Percentiles rank a stretch among this genome's conserved stretches.
Evolutionary conservation across 2,888 invertebrate species (phyloP).

Genomic region (Megalurothrips usitatus): DNA sequence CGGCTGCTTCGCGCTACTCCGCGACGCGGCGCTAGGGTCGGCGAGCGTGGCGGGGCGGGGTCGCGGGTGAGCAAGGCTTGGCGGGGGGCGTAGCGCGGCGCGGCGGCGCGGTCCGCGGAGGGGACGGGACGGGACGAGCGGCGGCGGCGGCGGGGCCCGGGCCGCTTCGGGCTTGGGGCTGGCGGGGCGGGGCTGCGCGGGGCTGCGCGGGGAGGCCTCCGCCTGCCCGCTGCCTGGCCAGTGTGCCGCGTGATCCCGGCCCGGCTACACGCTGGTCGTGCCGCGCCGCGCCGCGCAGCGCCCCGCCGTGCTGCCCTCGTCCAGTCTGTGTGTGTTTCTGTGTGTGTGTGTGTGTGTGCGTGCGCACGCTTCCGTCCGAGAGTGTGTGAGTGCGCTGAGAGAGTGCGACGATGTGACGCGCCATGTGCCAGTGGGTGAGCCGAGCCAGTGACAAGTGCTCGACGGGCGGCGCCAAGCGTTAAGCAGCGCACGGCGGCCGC

Average conservation of each 20-base stretch:
- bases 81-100: background rate
- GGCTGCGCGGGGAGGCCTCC: background rate
- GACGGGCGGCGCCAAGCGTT: background rate
- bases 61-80: background rate
- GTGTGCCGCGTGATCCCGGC: conserved; percentile 1
- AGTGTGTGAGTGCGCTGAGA: background rate
- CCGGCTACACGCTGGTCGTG: background rate
- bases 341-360: background rate
- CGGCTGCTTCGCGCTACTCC: background rate
- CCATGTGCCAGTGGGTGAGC: too few relatives aligned
- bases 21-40: background rate
- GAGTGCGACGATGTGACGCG: too few relatives aligned
- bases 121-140: too few relatives aligned
- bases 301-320: background rate
- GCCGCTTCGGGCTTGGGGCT: background rate
- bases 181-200: background rate
- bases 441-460: too few relatives aligned
- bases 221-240: background rate
- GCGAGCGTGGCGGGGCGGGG: background rate
- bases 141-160: background rate
- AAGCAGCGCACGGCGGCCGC: background rate
- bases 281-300: background rate
- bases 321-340: background rate
- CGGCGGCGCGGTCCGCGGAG: background rate
- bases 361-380: background rate